Evolutionary conservation across 30 jellyfish, hydroid and myxozoan genomes (phyloP).

Genomic region (Aurelia sp.): DNA sequence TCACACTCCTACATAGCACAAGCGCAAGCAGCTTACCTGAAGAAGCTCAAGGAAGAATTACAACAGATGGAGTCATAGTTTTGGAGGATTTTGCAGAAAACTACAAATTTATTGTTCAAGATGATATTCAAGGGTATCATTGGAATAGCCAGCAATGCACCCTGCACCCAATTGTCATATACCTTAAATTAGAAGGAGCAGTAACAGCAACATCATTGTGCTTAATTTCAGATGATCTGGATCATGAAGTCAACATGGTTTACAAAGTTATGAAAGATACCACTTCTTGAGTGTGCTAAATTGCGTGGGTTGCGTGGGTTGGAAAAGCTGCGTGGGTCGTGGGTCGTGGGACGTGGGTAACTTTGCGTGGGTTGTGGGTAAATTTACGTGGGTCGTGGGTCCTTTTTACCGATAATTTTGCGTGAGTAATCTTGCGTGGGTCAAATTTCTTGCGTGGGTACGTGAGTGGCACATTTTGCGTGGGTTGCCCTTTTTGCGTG

Average conservation of each 20-base stretch:
- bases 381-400: too few relatives aligned
- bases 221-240: conserved; percentile 71
- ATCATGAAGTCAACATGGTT: conserved; percentile 55
- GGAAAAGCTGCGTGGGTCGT: too few relatives aligned
- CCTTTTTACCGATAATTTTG: too few relatives aligned
- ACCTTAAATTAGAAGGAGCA: conserved; percentile 8
- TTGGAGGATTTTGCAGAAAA: conserved; percentile 27
- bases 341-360: too few relatives aligned
- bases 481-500: too few relatives aligned
- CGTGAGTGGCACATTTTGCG: too few relatives aligned
- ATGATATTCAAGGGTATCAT: conserved; percentile 35
- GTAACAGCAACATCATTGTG: conserved; percentile 31
- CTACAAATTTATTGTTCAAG: too few relatives aligned
- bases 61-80: background rate
- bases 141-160: conserved; percentile 36
- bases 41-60: conserved; percentile 6
- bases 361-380: too few relatives aligned
- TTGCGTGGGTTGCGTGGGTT: too few relatives aligned
- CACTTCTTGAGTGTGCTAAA: too few relatives aligned
- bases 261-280: conserved; percentile 12
- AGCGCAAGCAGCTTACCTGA: conserved; percentile 29
- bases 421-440: too few relatives aligned
- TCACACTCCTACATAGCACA: conserved; percentile 18
- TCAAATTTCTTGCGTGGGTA: too few relatives aligned
- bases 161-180: conserved; percentile 12